Percentiles rank a stretch among this genome's conserved stretches.
Conservation (phyloP, 2,888 invertebrate species). For the Merodon equestris region DNA sequence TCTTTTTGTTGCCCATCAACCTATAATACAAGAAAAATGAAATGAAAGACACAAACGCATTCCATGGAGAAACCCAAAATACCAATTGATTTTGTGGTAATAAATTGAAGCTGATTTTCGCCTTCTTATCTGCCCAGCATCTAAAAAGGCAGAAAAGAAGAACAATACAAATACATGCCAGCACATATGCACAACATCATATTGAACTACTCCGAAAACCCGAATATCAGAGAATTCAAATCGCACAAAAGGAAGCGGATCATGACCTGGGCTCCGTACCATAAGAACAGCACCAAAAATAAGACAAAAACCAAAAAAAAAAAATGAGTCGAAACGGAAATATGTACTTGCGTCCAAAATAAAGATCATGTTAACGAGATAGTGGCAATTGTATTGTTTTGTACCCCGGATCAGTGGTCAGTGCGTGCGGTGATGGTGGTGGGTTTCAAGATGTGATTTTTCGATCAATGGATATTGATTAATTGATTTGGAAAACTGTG, state of each 20-base stretch:
- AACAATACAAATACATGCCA: constrained; percentile 48
- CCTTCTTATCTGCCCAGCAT: constrained; percentile 62
- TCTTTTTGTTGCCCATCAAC: constrained; percentile 22
- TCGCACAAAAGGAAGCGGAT: constrained; percentile 57
- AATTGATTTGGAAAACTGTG: constrained; percentile 60
- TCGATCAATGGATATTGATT: constrained; percentile 59
- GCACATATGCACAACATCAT: constrained; percentile 51
- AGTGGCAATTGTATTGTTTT: constrained; percentile 63
- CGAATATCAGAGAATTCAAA: constrained; percentile 49
- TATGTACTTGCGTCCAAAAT: constrained; percentile 49
- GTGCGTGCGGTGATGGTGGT: constrained; percentile 1
- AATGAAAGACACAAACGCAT: constrained; percentile 30
- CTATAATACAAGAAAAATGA: not conserved
- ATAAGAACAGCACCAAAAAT: no score
- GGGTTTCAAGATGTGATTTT: constrained; percentile 17
- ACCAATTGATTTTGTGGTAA: constrained; percentile 66
- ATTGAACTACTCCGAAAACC: constrained; percentile 61
- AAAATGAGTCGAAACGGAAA: constrained; percentile 20
- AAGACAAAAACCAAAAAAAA: constrained; percentile 4
- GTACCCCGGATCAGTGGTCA: constrained; percentile 44
- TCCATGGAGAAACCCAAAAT: constrained; percentile 46
- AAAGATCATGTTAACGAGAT: constrained; percentile 66
- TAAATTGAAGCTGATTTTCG: constrained; percentile 67
- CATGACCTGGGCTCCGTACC: constrained; percentile 49
- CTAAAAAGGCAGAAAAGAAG: constrained; percentile 33